A percentile compares a stretch with the other conserved stretches of the same genome.
Conservation (phyloP, 2,888 invertebrate genomes). For the Polyploca ridens region DNA sequence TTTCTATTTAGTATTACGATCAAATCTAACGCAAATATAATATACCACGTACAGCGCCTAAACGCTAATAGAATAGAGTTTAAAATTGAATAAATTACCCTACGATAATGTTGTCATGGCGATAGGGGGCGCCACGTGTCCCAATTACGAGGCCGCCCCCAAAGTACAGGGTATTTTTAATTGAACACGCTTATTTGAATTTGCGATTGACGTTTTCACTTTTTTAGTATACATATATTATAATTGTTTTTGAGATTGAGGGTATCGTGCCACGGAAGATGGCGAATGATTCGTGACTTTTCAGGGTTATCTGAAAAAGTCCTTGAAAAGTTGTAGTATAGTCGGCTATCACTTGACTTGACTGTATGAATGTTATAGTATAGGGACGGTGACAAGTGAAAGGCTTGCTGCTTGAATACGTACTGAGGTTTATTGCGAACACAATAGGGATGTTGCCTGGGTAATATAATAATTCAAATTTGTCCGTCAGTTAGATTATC, state of each 20-base stretch:
- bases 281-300: too few relatives aligned
- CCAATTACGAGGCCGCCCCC: slow-evolving; percentile 62
- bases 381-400: too few relatives aligned
- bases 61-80: slow-evolving; percentile 28
- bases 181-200: slow-evolving; percentile 79
- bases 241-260: neutral
- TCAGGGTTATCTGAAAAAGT: too few relatives aligned
- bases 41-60: neutral
- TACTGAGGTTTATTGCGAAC: too few relatives aligned
- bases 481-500: too few relatives aligned
- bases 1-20: slow-evolving; percentile 50
- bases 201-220: slow-evolving; percentile 65
- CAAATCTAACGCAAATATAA: slow-evolving; percentile 1
- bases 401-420: too few relatives aligned
- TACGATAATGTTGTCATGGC: slow-evolving; percentile 20
- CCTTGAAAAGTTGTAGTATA: too few relatives aligned
- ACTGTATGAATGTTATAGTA: too few relatives aligned
- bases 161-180: slow-evolving; percentile 68
- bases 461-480: too few relatives aligned
- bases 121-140: slow-evolving; percentile 69
- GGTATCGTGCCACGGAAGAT: neutral
- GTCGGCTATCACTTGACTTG: too few relatives aligned
- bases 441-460: too few relatives aligned
- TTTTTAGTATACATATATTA: slow-evolving; percentile 1
- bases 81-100: slow-evolving; percentile 38